Evolutionary conservation across 2,113 vertebrate species (phyloP), one percentile per base, ranked within the genome.

Genomic region (Sigmodon hispidus): DNA sequence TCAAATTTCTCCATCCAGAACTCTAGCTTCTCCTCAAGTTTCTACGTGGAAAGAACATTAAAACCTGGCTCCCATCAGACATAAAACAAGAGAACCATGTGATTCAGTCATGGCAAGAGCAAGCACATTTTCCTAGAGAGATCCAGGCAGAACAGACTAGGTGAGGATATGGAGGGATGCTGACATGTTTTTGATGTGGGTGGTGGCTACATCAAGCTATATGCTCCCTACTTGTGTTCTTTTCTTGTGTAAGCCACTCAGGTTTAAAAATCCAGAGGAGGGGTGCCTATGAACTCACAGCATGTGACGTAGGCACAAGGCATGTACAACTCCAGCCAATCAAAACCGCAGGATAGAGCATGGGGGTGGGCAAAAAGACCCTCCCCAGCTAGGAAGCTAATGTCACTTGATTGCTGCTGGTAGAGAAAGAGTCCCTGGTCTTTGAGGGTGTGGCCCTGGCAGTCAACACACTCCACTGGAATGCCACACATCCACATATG

Each of bases 1-100:
- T 99, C 97, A 50, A 98, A 99, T 65, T 98, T 99, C 83, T 99
- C 98, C 97, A 99, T 97, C 99, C 99, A 99, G 89, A 97, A 98
- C 61, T 99, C 99, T 83, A 99, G 95, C 95, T 98, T 98, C 94
- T 99, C 98, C 84, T 98, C 98, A 89, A 99, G 95, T 59, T 92
- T 97, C 99, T 99, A 89, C 77, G 81, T 9, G 22, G 87, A 90
- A 93, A 91, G 96, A 4, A 94, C 31, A 95, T 67, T 11, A 52
- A 61, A 87, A 67, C 45, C 94, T 19, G 87, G 87, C 67, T 52
- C 67, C 43, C 24, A 40, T 16, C 40, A 94, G 86, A 75, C 52
- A 87, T 40, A 73, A 88, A 89, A 61, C 36, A 80, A 21, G 40
- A 19, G 15, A 3, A 19, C 43, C 52, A 0, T 31, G 48, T 67